Base-by-base conservation (phyloP, 2,888 invertebrate genomes). In the Malacosoma neustria region DNA sequence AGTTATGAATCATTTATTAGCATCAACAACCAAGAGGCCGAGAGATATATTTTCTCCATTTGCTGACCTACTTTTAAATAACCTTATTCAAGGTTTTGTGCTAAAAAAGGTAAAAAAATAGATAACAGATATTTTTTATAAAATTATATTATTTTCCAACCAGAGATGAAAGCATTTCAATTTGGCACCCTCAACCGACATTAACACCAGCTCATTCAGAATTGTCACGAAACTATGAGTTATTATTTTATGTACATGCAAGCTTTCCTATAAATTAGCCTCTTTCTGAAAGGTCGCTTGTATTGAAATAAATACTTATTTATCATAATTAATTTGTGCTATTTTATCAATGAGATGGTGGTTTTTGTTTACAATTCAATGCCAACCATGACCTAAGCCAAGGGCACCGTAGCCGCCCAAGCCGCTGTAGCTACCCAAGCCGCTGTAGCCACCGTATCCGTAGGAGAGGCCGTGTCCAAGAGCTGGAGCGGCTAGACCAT, bases 341-440 rank as follows among this genome's bases (percentile, higher is more conserved):
- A 22, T 9, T 22, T 22, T 7, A 22, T 22, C 9, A 7, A 22
- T 22, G 22, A n/a, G n/a, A 22, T 6, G 7, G 4, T 22, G 5
- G 9, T 22, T 7, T 7, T 7, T 22, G 9, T 7, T 22, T 7
- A 22, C 5, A 22, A 6, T 42, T 63, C 56, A 72, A 60, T 66
- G 72, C 74, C 75, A 74, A 30, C 74, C 70, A 36, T 75, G 76
- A 3, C 74, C 72, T n/a, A 74, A 42, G 4, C 68, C 69, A 3
- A 65, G 43, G 33, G 56, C 64, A 42, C 45, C 42, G 41, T 39
- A 43, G 31, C 36, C 42, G 13, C 42, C 37, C 11, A 42, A 42
- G 1, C 43, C 42, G 15, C 46, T 38, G 42, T 37, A 43, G 12
- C 52, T 14, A 29, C 14, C 22, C 40, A 36, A n/a, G 39, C 35